phyloP scores from a whole-genome alignment of 1,140 invertebrate genomes.

The Samia ricini region DNA sequence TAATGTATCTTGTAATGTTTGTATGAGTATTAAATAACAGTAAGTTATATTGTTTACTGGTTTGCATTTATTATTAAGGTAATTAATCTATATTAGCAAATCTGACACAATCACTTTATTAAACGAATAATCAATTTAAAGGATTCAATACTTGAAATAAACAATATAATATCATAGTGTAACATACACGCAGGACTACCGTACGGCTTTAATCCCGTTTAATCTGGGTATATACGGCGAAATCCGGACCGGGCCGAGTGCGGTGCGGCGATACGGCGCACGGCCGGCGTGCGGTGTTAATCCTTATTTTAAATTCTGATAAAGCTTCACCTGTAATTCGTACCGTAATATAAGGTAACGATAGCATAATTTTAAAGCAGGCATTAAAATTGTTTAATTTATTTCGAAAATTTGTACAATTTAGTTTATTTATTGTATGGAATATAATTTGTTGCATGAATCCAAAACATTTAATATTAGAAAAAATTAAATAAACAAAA shows the following conservation, averaged over 20 bases:
- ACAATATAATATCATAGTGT: slow-evolving; percentile 65
- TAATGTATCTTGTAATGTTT: no score
- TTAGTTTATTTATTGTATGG: no score
- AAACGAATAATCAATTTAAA: slow-evolving; percentile 26
- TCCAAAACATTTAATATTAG: no score
- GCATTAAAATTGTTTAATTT: no score
- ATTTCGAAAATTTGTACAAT: no score
- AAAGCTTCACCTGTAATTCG: slow-evolving; percentile 59
- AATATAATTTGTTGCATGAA: no score
- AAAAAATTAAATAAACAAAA: no score
- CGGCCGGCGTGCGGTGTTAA: slow-evolving; percentile 57
- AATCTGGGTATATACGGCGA: slow-evolving; percentile 49
- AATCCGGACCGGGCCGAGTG: slow-evolving; percentile 42
- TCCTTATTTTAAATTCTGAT: slow-evolving; percentile 70
- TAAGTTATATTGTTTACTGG: no score
- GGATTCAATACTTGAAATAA: slow-evolving; percentile 62
- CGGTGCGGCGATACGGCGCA: slow-evolving; percentile 48
- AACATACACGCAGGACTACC: slow-evolving; percentile 40
- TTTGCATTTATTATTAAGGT: no score
- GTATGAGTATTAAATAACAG: no score
- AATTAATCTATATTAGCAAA: no score
- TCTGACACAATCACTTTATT: no score
- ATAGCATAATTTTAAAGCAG: background rate
- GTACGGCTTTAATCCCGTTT: slow-evolving; percentile 54
- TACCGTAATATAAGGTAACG: slow-evolving; percentile 10